Evolutionary conservation across 2,888 invertebrate genomes (phyloP).

Genomic region (Matsumyia berberina): DNA sequence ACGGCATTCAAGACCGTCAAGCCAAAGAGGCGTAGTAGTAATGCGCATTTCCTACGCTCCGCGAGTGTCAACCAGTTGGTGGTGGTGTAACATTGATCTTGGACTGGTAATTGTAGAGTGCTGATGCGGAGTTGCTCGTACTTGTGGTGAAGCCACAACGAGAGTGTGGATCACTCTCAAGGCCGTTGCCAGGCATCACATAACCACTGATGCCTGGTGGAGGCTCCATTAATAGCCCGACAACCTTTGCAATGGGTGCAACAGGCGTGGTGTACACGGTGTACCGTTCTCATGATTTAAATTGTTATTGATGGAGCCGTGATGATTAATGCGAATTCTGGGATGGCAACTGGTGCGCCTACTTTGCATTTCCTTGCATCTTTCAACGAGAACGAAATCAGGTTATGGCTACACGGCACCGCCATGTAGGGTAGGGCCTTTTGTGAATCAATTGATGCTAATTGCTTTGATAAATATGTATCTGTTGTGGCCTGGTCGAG

Average conservation of each 20-base stretch:
- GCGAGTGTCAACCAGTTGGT: not conserved
- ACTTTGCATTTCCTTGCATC: conserved; percentile 46
- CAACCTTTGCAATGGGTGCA: conserved; percentile 9
- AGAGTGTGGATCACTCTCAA: conserved; percentile 24
- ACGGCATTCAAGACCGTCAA: too few relatives aligned
- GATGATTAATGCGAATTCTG: conserved; percentile 48
- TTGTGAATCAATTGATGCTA: conserved; percentile 30
- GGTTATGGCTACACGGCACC: not conserved
- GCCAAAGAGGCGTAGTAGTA: too few relatives aligned
- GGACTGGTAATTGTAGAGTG: not conserved
- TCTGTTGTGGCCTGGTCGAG: not conserved
- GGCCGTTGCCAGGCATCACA: conserved; percentile 45
- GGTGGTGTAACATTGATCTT: conserved; percentile 46
- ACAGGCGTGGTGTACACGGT: conserved; percentile 39
- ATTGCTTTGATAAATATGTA: conserved; percentile 27
- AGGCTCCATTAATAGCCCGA: conserved; percentile 16
- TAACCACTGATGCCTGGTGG: conserved; percentile 3
- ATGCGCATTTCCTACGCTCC: not conserved
- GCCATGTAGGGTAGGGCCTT: not conserved
- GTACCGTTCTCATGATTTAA: conserved; percentile 38
- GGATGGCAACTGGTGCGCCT: conserved; percentile 38
- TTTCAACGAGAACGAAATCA: not conserved
- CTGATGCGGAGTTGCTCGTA: not conserved
- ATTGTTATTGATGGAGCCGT: conserved; percentile 23
- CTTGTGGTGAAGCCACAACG: conserved; percentile 9